Evolutionary conservation across 2,797 vertebrate genomes (phyloP).

Genomic region (Acrocephalus scirpaceus): DNA sequence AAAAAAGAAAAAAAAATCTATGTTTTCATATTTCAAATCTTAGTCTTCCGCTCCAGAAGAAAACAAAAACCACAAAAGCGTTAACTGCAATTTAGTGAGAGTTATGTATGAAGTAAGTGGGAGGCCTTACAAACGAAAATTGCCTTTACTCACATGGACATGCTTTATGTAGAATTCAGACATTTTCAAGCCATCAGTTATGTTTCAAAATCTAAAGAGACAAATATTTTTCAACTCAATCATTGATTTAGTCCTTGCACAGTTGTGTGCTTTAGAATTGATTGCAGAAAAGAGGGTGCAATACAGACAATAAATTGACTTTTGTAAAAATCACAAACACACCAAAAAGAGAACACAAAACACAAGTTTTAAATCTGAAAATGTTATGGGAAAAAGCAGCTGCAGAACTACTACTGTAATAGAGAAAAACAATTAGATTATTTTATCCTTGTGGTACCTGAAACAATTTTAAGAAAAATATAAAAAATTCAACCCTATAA

Average conservation of each 20-base stretch:
- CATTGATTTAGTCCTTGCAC: not conserved
- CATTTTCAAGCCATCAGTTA: not conserved
- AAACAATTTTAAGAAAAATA: not conserved
- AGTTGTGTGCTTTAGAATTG: not conserved
- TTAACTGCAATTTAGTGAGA: not conserved
- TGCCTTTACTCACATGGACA: not conserved
- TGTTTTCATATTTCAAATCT: not conserved
- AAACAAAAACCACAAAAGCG: not conserved
- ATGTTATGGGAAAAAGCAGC: not conserved
- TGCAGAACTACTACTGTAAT: not conserved
- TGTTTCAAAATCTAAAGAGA: not conserved
- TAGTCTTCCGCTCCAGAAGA: not conserved
- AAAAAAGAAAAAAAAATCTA: not conserved
- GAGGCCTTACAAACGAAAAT: not conserved
- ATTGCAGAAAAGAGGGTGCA: not conserved
- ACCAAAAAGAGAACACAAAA: not conserved
- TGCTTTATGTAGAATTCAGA: not conserved
- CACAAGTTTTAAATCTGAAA: fast-evolving
- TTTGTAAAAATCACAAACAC: not conserved
- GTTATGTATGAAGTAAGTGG: not conserved
- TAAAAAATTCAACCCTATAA: not conserved
- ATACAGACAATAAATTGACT: not conserved
- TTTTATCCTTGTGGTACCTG: not conserved
- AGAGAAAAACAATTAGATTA: not conserved
- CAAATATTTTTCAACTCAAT: not conserved